phyloP scores from a whole-genome alignment of 1,140 invertebrate species.

The Eumaeus atala region DNA sequence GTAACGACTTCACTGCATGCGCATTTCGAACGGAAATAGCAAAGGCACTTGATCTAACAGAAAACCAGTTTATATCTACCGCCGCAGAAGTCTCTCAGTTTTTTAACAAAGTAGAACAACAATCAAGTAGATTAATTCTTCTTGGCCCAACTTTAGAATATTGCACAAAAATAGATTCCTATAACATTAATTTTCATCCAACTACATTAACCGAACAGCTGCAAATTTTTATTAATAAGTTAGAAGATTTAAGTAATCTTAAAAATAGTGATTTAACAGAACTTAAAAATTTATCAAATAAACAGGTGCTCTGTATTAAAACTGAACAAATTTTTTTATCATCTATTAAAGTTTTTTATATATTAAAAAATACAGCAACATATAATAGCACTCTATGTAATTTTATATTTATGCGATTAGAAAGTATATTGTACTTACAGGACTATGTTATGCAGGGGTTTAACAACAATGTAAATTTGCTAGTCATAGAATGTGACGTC shows the following conservation, averaged over 20 bases:
- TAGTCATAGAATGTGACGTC: constrained; percentile 9
- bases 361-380: not conserved
- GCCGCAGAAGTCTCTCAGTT: constrained; percentile 8
- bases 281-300: not conserved
- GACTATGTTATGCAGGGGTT: constrained; percentile 7
- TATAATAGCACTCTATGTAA: not conserved
- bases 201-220: not conserved
- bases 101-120: constrained; percentile 4
- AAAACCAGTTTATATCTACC: constrained; percentile 10
- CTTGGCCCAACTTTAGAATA: constrained; percentile 13
- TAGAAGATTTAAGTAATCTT: no score
- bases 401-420: constrained; percentile 11
- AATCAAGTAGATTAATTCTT: constrained; percentile 5
- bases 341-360: constrained; percentile 6
- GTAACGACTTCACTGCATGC: constrained; percentile 6
- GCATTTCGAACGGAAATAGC: constrained; percentile 15
- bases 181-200: not conserved
- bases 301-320: constrained; percentile 7
- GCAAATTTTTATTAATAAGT: no score
- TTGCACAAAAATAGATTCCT: constrained; percentile 1
- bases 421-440: constrained; percentile 6
- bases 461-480: not conserved
- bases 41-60: constrained; percentile 9
- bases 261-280: not conserved
- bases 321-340: not conserved